Conservation (phyloP, 2,113 vertebrate species). For the rat (Rattus norvegicus) region DNA sequence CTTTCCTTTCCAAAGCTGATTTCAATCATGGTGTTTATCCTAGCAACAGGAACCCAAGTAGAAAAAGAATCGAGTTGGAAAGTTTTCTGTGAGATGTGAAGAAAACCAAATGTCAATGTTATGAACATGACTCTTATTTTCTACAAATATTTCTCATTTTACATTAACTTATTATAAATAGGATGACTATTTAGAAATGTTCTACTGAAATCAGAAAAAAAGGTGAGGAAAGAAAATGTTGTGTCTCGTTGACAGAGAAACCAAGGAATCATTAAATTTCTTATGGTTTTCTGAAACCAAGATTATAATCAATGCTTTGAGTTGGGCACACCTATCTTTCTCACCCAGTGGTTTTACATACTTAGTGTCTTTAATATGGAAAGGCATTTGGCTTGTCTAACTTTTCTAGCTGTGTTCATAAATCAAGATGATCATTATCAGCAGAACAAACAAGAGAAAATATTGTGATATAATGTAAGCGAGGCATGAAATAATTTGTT, state of each 20-base stretch:
- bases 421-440: conserved; percentile 86
- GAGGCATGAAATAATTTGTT: conserved; percentile 74
- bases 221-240: conserved; percentile 65
- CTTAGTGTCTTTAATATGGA: conserved; percentile 80
- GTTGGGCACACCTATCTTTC: conserved; percentile 83
- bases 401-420: conserved; percentile 83
- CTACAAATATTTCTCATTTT: conserved; percentile 69
- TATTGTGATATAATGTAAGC: conserved; percentile 81
- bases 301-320: conserved; percentile 78
- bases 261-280: conserved; percentile 79
- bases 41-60: neutral
- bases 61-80: neutral
- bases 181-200: conserved; percentile 72
- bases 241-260: conserved; percentile 76
- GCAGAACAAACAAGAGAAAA: conserved; percentile 83
- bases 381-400: conserved; percentile 78
- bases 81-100: neutral
- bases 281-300: conserved; percentile 82
- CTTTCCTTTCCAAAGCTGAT: neutral
- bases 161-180: conserved; percentile 77
- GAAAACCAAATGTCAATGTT: conserved; percentile 55
- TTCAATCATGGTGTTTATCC: neutral
- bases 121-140: conserved; percentile 46
- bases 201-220: conserved; percentile 64
- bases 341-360: conserved; percentile 73